Conservation (phyloP, 2,797 vertebrate species). For the Chiroxiphia lanceolata region DNA sequence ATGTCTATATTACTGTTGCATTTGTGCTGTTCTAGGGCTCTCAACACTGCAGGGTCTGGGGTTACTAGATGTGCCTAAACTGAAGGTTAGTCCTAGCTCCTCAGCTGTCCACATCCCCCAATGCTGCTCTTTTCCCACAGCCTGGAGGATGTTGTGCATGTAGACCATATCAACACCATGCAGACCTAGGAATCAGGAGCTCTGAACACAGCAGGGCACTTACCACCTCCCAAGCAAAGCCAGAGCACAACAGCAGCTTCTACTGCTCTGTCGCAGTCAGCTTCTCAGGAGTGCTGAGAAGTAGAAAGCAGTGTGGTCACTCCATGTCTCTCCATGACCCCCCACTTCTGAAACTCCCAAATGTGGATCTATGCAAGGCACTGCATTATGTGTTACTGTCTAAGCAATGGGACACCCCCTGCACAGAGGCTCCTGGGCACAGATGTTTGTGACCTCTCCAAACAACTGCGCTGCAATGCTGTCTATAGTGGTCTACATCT, state of each 20-base stretch:
- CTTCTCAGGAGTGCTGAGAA: background rate
- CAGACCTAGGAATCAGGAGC: background rate
- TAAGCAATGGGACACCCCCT: background rate
- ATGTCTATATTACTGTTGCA: background rate
- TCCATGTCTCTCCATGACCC: accelerated
- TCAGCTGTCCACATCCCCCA: background rate
- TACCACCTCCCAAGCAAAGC: background rate
- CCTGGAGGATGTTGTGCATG: background rate
- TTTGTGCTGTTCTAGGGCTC: background rate
- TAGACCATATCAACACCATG: background rate
- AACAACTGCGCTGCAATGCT: background rate
- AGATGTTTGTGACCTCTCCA: background rate
- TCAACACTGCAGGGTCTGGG: accelerated
- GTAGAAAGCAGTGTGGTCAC: background rate
- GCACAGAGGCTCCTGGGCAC: background rate
- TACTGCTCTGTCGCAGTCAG: background rate
- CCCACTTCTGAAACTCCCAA: background rate
- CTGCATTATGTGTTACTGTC: background rate
- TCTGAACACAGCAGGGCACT: accelerated
- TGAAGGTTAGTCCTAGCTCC: background rate
- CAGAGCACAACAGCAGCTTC: background rate
- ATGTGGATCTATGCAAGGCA: background rate
- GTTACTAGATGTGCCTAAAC: background rate
- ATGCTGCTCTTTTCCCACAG: accelerated
- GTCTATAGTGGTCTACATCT: background rate